Conservation (phyloP, 2,888 invertebrate species). For the Chorisops tibialis region DNA sequence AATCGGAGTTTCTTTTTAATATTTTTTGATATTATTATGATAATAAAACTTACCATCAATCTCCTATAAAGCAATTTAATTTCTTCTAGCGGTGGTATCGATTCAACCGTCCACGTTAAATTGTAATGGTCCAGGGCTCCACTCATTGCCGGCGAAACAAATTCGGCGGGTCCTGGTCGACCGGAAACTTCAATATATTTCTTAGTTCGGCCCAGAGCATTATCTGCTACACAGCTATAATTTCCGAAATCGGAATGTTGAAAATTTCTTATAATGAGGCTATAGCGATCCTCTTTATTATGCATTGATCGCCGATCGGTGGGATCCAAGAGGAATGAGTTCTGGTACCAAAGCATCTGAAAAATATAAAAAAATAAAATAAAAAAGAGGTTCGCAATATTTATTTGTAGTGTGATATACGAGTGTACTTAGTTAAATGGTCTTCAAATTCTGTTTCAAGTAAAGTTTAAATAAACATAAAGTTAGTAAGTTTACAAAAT, state of each 20-base stretch:
- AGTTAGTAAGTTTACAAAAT: too few species aligned
- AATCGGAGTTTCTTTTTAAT: too few species aligned
- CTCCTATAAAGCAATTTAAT: constrained; percentile 62
- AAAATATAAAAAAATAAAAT: constrained; percentile 32
- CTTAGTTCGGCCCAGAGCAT: constrained; percentile 55
- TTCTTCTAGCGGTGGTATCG: constrained; percentile 62
- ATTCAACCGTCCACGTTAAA: constrained; percentile 64
- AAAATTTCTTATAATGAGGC: constrained; percentile 59
- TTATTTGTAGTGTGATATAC: too few species aligned
- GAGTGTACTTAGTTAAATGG: too few species aligned
- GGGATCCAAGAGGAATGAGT: constrained; percentile 60
- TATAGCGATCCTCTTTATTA: constrained; percentile 58
- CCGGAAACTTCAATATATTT: constrained; percentile 64
- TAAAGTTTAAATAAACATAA: too few species aligned
- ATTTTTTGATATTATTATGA: too few species aligned
- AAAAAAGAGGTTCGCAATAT: neutral
- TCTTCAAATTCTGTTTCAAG: too few species aligned
- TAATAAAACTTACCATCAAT: constrained; percentile 57
- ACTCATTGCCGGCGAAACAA: constrained; percentile 60
- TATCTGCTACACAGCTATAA: constrained; percentile 58
- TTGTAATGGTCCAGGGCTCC: constrained; percentile 61
- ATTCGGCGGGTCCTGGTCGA: constrained; percentile 62
- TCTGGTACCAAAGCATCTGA: constrained; percentile 64
- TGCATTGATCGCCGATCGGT: constrained; percentile 63
- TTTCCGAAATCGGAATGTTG: constrained; percentile 64